Base-by-base conservation (phyloP, 2,113 vertebrate species). In the Amphiprion percula region DNA sequence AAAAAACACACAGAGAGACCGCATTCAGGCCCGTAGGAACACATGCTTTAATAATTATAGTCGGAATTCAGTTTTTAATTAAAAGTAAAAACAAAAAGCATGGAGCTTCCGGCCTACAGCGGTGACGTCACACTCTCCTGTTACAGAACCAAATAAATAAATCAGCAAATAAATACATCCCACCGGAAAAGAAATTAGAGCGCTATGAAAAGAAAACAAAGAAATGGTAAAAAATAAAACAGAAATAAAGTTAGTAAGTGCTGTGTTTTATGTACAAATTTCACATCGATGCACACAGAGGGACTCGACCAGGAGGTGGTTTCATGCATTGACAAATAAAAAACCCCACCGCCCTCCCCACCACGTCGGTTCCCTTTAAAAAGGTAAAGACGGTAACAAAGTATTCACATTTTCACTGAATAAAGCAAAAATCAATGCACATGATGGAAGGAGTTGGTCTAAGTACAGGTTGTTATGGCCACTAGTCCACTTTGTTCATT, bases 11-110 rank as follows among this genome's bases (percentile, higher is more conserved):
- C 80, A 85, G 80, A 69, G 33, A 15, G 59, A 74, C 74, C 16
- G 74, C 82, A 67, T 79, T 77, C 87, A 87, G 90, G 89, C 87
- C 87, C 84, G 61, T 74, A 84, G 90, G 90, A 94, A 93, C 86
- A 93, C 95, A 95, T 95, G 94, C 95, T 94, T 93, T 92, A 90
- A 88, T 91, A 41, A 80, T 87, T 75, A 78, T 79, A 67, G 68
- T 79, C 82, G 77, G 47, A 82, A 80, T 62, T 80, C 66, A 75
- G 30, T 68, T 59, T 37, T 33, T 33, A 6, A 6, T 63, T 54
- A 26, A 26, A 26, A 26, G 1, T 2, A 2, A 26, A 26, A 26
- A 26, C 26, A 26, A 26, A 88, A 90, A 88, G 74, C 85, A 92
- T 82, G 77, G 76, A 56, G 61, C 80, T 68, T 87, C 85, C 59